Evolutionary conservation across 2,888 invertebrate species (phyloP), one percentile per base, ranked within the genome.

Genomic region (Sinotaia quadrata): DNA sequence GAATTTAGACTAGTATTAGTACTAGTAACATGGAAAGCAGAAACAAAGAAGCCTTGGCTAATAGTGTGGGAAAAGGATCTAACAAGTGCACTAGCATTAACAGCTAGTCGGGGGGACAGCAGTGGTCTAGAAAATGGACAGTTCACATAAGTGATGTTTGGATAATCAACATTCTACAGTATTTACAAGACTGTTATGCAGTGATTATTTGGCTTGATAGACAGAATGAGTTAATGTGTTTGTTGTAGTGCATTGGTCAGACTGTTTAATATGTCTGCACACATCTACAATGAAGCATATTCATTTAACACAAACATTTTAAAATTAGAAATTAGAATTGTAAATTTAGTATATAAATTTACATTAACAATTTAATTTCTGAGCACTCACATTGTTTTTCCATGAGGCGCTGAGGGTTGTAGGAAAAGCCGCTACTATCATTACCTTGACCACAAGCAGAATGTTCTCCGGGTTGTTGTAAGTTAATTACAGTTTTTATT

Each of bases 381-480:
- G 0, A n/a, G n/a, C n/a, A 70, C 79, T 73, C 70, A 95, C 95
- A 93, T 79, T 93, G 92, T 81, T 93, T 92, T 77, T 93, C 92
- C 96, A 96, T 96, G 85, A 96, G 94, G 58, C 91, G 88, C 74
- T 92, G 92, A 0, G 95, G 95, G 82, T 94, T 93, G 85, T 96
- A 96, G 0, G 95, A 93, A 89, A 95, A 95, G 4, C 95, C 95
- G 8, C 93, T 93, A 33, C 90, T 88, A 74, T 93, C 92, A 75
- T 94, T 91, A 0, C 93, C 92, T 18, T 83, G 81, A 0, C 95
- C 95, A 87, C 96, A 96, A 83, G 92, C 93, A n/a, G 93, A 92
- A 88, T 96, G 95, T 85, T 96, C 96, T 18, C 94, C 94, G 0
- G 93, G 92, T 60, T 91, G 92, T 90, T 96, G 95, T 47, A 96